These are phyloP conservation scores for Aphaenogaster rudis DNA, from an alignment of 1,140 invertebrate genomes.

Conservation along the genomic window DNA sequence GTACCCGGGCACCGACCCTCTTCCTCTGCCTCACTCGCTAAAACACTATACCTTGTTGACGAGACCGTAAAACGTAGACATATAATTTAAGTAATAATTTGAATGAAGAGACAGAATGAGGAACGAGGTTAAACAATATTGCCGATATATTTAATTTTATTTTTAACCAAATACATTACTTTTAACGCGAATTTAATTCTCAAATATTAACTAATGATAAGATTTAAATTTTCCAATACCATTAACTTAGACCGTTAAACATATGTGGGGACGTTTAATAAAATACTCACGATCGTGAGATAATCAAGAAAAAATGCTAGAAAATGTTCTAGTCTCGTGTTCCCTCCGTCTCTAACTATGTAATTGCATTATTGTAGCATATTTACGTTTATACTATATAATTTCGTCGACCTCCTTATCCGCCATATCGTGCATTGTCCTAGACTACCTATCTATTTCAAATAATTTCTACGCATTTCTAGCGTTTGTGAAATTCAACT, in stretches of 20 bases:
- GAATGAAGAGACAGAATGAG: background rate
- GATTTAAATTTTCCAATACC: background rate
- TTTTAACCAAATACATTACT: background rate
- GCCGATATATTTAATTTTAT: background rate
- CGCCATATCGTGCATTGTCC: background rate
- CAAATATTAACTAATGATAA: background rate
- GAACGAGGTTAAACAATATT: background rate
- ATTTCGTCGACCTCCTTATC: background rate
- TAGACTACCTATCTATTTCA: background rate
- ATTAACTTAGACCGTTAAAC: background rate
- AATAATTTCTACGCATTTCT: constrained; percentile 22
- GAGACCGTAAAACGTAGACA: background rate
- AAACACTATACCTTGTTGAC: constrained; percentile 28
- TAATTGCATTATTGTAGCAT: background rate
- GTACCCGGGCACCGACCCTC: background rate
- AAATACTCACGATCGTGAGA: background rate
- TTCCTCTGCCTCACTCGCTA: background rate
- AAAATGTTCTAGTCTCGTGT: background rate
- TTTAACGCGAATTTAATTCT: background rate
- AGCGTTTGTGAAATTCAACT: constrained; percentile 15
- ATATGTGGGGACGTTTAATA: background rate
- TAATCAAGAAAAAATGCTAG: background rate
- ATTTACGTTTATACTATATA: background rate
- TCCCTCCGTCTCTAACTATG: background rate
- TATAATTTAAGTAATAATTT: background rate